Evolutionary conservation across 2,797 vertebrate species (phyloP), one percentile per base, ranked within the genome.

Genomic region (Lepidocolaptes lacrymiger): DNA sequence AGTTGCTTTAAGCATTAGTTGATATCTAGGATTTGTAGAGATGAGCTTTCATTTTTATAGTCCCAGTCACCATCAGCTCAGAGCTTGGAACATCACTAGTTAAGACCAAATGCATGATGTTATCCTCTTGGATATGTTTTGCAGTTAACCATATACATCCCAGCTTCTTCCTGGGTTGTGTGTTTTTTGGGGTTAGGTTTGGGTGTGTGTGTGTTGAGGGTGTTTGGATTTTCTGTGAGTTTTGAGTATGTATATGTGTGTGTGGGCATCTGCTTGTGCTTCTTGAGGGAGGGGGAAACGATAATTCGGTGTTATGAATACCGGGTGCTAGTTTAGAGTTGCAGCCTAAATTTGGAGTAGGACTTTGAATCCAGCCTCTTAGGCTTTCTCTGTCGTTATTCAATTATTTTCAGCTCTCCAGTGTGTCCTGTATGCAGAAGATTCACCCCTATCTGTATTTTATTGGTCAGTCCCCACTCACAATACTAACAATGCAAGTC

Each of bases 401-500:
- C 24, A 46, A 13, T 73, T 73, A 28, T 41, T 88, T 62, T 76
- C 49, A 73, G 34, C 13, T 68, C 23, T 58, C 41, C 22, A 27
- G 15, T 16, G 26, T 55, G 36, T 59, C 7, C 39, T 46, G 3
- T 36, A 11, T 32, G 23, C 37, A 80, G 61, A 79, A 84, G 56
- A 78, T 71, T 6, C 46, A 27, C 16, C 6, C 54, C 43, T 67
- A 2, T 15, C 14, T 85, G 15, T 49, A 27, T 74, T 91, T 88
- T 67, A 34, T 22, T 51, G 48, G 8, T 39, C 46, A 36, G 18
- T 91, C 28, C 10, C 20, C 7, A 4, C 36, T 76, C 55, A 82
- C 59, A 82, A 2, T 0, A 0, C 30, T 79, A 58, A 32, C 5
- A n/a, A 4, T 4, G 7, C 39, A 12, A 76, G 1, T 49, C 32